Evolutionary conservation across 1,140 invertebrate species (phyloP).

Genomic region (Apis dorsata): DNA sequence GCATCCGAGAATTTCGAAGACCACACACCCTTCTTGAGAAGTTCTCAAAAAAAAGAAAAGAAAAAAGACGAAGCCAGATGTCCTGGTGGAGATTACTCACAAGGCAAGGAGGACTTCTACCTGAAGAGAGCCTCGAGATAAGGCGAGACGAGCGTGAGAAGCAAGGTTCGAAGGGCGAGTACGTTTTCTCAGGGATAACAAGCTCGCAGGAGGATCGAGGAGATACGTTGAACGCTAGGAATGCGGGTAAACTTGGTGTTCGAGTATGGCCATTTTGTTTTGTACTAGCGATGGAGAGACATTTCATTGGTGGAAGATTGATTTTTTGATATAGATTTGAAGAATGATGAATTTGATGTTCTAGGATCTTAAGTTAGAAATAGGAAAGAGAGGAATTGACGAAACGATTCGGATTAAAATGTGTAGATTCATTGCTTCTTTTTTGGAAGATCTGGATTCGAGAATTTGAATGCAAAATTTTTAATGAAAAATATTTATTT

Average conservation of each 20-base stretch:
- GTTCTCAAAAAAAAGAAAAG: slow-evolving; percentile 35
- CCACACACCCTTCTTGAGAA: slow-evolving; percentile 20
- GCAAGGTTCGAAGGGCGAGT: slow-evolving; percentile 71
- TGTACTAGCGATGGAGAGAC: too few relatives aligned
- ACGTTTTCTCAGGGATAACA: slow-evolving; percentile 75
- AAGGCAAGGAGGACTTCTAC: slow-evolving; percentile 6
- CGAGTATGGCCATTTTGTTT: too few relatives aligned
- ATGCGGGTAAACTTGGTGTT: neutral
- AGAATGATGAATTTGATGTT: too few relatives aligned
- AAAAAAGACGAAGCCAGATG: slow-evolving; percentile 19
- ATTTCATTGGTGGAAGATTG: too few relatives aligned
- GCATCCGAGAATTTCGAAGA: slow-evolving; percentile 11
- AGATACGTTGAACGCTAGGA: slow-evolving; percentile 62
- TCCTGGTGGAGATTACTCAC: slow-evolving; percentile 28
- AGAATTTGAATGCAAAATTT: too few relatives aligned
- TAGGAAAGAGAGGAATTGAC: too few relatives aligned
- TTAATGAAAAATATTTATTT: too few relatives aligned
- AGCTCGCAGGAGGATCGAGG: slow-evolving; percentile 70
- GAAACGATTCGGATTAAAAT: too few relatives aligned
- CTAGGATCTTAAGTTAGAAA: too few relatives aligned
- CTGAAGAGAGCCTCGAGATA: slow-evolving; percentile 26
- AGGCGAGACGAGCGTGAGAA: slow-evolving; percentile 71
- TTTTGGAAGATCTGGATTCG: too few relatives aligned
- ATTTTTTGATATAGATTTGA: too few relatives aligned
- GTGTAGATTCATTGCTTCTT: too few relatives aligned